Evolutionary conservation across 1,140 invertebrate genomes (phyloP), one percentile per base, ranked within the genome.

Genomic region (Leptoteleia sp.): DNA sequence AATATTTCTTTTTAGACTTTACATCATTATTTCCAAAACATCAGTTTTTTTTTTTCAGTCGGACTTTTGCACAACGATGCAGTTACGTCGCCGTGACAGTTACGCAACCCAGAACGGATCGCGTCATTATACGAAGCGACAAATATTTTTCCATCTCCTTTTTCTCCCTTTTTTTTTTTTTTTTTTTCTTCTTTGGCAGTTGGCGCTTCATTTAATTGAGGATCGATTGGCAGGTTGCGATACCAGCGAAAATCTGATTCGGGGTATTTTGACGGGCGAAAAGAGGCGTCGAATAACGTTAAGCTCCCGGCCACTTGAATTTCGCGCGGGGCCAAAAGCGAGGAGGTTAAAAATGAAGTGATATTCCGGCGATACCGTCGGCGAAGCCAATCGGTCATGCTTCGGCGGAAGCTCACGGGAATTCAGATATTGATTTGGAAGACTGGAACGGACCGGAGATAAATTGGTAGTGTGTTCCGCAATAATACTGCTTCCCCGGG

Each of bases 401-500:
- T 65, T 52, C 33, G 70, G 67, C 62, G 38, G 52, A 76, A 68
- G 33, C 76, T 79, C 72, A 73, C 73, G 80, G 61, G 80, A 79
- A 79, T 81, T 81, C 67, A 37, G 71, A 81, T 81, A 81, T 81
- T 81, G 79, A 81, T 81, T 81, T 43, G 68, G 29, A 73, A 77
- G 68, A 77, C 67, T 64, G 62, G 72, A 73, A 62, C 68, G 25
- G 59, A 29, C 62, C 31, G 55, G 62, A 76, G 72, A 70, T 80
- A 76, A 80, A 80, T 80, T 80, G 67, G 55, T 73, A 59, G 78
- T 62, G 48, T 73, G 76, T 62, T 68, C 61, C 31, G 65, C 78
- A 64, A 48, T 72, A 72, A 70, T 76, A 61, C 55, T 65, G 65
- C 65, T 65, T 57, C 57, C 37, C 43, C 31, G 61, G 61, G 68